These are phyloP conservation scores for Nomada hirtipes DNA, from an alignment of 2,888 invertebrate genomes.

Conservation along the genomic window DNA sequence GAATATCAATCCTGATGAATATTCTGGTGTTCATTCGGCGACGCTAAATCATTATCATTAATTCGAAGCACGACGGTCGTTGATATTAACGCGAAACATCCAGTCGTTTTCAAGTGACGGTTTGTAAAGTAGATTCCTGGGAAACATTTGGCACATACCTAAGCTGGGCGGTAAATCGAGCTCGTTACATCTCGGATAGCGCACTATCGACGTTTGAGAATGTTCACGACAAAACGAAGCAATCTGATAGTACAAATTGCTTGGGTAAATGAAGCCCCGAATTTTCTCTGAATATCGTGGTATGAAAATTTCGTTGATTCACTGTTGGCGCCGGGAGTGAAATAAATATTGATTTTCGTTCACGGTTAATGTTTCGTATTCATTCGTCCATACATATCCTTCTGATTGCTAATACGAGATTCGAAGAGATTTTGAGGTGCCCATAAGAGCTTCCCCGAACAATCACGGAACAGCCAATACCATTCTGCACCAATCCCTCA, in stretches of 20 bases:
- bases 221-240: neutral
- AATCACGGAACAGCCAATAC: conserved; percentile 50
- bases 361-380: neutral
- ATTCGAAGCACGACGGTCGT: no score
- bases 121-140: conserved; percentile 10
- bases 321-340: neutral
- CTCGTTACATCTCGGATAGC: neutral
- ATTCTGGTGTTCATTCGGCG: no score
- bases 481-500: conserved; percentile 22
- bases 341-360: neutral
- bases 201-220: neutral
- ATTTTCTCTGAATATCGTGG: neutral
- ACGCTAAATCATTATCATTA: no score
- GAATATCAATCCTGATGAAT: no score
- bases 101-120: neutral
- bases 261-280: neutral
- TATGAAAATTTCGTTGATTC: conserved; percentile 10
- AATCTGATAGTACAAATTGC: neutral
- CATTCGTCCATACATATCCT: neutral
- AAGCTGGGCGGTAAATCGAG: neutral
- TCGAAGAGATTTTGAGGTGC: conserved; percentile 22
- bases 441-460: conserved; percentile 29
- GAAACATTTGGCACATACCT: conserved; percentile 1
- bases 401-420: neutral
- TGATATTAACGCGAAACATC: neutral